phyloP scores from a whole-genome alignment of 2,888 invertebrate species.

The Augiades crinisus region DNA sequence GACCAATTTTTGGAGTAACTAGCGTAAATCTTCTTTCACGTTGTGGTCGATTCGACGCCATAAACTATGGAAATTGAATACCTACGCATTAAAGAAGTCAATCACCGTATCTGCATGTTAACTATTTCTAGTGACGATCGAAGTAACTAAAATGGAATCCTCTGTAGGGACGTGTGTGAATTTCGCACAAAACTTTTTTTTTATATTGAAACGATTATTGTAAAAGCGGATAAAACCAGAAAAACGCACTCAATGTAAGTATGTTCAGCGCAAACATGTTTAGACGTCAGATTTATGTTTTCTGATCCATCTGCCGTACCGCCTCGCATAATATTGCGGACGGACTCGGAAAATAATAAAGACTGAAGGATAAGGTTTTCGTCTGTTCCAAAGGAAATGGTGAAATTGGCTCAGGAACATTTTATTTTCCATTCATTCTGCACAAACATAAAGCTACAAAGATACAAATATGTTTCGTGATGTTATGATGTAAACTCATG shows the following conservation, averaged over 20 bases:
- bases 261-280: constrained; percentile 67
- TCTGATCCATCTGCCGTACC: constrained; percentile 71
- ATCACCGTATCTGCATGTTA: too few relatives aligned
- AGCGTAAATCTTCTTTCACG: too few relatives aligned
- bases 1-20: too few relatives aligned
- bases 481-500: too few relatives aligned
- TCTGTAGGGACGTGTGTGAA: too few relatives aligned
- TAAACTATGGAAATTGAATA: too few relatives aligned
- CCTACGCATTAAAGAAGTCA: too few relatives aligned
- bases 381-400: constrained; percentile 58
- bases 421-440: constrained; percentile 67
- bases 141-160: too few relatives aligned
- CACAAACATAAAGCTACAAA: constrained; percentile 55
- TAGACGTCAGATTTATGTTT: constrained; percentile 74
- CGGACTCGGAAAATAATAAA: constrained; percentile 75
- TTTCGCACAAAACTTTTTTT: too few relatives aligned
- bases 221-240: constrained; percentile 31
- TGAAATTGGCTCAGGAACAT: constrained; percentile 64
- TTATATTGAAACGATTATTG: constrained; percentile 22
- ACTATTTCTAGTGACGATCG: too few relatives aligned
- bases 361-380: constrained; percentile 66
- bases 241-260: constrained; percentile 35
- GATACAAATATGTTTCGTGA: too few relatives aligned
- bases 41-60: too few relatives aligned
- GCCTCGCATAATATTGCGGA: constrained; percentile 73